These are phyloP conservation scores for Gymnopithys bicolor DNA, from an alignment of 2,797 vertebrate species.

Conservation along the genomic window DNA sequence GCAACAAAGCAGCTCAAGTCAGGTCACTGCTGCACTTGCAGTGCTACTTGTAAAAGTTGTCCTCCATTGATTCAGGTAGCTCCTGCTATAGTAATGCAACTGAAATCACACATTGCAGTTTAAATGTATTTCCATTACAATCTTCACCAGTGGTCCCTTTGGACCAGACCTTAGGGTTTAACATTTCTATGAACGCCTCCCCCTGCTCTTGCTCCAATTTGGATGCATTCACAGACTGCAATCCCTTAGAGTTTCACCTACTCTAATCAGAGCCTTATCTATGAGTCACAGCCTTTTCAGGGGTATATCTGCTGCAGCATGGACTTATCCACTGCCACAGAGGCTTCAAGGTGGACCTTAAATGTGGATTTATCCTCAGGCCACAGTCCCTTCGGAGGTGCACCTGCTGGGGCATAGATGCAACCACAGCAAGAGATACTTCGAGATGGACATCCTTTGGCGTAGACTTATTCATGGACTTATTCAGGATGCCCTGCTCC, in stretches of 20 bases:
- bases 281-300: neutral
- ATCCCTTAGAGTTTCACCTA: neutral
- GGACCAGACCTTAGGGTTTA: neutral
- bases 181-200: neutral
- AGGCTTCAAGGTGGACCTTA: neutral
- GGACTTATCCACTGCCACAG: neutral
- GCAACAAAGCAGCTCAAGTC: neutral
- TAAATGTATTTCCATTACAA: neutral
- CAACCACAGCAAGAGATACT: neutral
- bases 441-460: neutral
- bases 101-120: neutral
- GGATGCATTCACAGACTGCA: neutral
- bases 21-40: neutral
- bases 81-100: neutral
- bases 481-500: neutral
- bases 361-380: neutral
- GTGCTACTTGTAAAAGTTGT: neutral
- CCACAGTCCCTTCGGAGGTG: neutral
- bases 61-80: neutral
- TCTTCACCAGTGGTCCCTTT: neutral
- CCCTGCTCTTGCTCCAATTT: neutral
- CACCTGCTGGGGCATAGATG: neutral
- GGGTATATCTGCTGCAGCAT: neutral
- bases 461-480: neutral
- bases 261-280: neutral